phyloP scores from a whole-genome alignment of 2,113 vertebrate genomes.

The Halcyon malimbica region DNA sequence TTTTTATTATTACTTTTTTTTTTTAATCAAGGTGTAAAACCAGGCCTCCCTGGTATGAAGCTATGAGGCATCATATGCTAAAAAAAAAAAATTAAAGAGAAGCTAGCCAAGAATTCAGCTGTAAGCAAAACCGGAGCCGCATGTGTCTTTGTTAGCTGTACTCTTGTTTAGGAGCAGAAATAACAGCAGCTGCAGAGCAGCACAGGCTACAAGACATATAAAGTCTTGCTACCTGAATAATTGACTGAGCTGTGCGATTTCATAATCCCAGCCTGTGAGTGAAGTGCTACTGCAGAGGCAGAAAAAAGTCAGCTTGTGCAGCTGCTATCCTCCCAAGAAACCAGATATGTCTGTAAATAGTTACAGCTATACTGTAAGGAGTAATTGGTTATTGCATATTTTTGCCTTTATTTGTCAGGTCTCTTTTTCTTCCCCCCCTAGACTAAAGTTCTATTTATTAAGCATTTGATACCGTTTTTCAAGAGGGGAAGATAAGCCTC shows the following conservation, averaged over 20 bases:
- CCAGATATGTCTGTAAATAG: background rate
- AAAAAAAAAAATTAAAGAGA: background rate
- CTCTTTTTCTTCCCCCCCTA: background rate
- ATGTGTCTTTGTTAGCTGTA: background rate
- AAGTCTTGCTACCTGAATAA: background rate
- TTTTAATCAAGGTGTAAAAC: background rate
- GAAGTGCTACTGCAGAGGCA: background rate
- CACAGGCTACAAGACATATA: fast-evolving
- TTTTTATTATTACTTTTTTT: background rate
- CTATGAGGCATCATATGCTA: background rate
- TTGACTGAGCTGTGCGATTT: background rate
- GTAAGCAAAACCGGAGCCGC: background rate
- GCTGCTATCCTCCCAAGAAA: background rate
- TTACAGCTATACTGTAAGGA: background rate
- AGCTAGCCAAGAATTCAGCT: background rate
- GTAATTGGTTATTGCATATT: background rate
- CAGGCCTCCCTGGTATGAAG: background rate
- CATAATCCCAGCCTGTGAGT: background rate
- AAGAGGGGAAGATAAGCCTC: background rate
- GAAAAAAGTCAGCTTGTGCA: background rate
- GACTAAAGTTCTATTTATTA: background rate
- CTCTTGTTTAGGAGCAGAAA: background rate
- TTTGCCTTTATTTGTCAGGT: background rate
- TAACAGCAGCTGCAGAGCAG: background rate
- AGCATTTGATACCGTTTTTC: background rate